phyloP scores from a whole-genome alignment of 2,888 invertebrate species.

The Pseudeuparius sepicola region DNA sequence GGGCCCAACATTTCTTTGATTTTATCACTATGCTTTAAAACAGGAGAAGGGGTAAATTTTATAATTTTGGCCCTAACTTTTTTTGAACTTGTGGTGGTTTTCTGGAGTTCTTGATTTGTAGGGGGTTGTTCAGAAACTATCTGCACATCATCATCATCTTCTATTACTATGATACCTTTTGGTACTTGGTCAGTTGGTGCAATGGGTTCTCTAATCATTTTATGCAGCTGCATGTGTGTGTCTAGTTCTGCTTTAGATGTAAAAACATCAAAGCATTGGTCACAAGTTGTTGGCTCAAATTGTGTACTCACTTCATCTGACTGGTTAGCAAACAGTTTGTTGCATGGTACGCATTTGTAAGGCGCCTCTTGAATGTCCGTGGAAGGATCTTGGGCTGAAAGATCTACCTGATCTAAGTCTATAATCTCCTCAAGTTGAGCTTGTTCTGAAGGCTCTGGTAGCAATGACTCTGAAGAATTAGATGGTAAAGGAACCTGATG shows the following conservation, averaged over 20 bases:
- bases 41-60: no score
- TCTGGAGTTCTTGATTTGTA: no score
- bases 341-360: conserved; percentile 25
- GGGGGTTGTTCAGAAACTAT: no score
- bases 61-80: no score
- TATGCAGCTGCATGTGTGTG: conserved; percentile 24
- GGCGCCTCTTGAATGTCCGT: no score
- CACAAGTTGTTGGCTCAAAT: conserved; percentile 20
- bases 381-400: neutral
- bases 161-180: conserved; percentile 8
- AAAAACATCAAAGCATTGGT: conserved; percentile 29
- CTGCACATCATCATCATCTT: no score
- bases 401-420: conserved; percentile 10
- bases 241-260: conserved; percentile 23
- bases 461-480: neutral
- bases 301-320: no score
- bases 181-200: no score
- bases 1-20: no score
- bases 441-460: no score
- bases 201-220: conserved; percentile 17
- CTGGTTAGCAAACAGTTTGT: conserved; percentile 20
- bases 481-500: neutral
- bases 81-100: no score
- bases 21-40: no score
- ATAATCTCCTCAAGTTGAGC: neutral